Evolutionary conservation across 2,888 invertebrate species (phyloP).

Genomic region (Phytoseiulus persimilis): DNA sequence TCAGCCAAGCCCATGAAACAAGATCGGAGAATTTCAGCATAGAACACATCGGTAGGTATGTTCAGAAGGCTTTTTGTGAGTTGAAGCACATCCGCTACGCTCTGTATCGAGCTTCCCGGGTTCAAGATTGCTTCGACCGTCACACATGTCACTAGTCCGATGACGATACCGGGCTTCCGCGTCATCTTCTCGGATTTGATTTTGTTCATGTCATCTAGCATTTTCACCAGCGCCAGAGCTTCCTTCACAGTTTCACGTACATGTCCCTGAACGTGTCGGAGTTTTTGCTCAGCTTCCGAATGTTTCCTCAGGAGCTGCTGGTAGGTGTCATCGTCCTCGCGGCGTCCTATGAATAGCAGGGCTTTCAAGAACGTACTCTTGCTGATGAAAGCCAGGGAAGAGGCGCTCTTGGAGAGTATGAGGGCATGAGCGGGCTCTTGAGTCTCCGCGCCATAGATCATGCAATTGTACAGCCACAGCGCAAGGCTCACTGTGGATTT

Average conservation of each 20-base stretch:
- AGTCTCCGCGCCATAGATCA: slow-evolving; percentile 46
- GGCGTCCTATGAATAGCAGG: slow-evolving; percentile 50
- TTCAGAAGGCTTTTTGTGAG: slow-evolving; percentile 69
- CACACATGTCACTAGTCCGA: slow-evolving; percentile 54
- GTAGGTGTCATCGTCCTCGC: slow-evolving; percentile 56
- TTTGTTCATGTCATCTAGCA: slow-evolving; percentile 43
- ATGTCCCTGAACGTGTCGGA: slow-evolving; percentile 44
- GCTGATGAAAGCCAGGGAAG: slow-evolving; percentile 48
- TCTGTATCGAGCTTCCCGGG: slow-evolving; percentile 71
- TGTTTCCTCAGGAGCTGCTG: slow-evolving; percentile 66
- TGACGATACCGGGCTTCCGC: slow-evolving; percentile 17
- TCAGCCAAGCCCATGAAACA: slow-evolving; percentile 82
- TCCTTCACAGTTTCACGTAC: slow-evolving; percentile 45
- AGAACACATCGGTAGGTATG: slow-evolving; percentile 68
- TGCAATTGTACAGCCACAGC: slow-evolving; percentile 47
- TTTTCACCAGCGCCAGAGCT: slow-evolving; percentile 44
- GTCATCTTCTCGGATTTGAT: not conserved
- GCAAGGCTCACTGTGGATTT: slow-evolving; percentile 60
- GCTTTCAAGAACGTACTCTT: slow-evolving; percentile 49
- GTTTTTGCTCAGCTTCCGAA: slow-evolving; percentile 58
- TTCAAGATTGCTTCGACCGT: slow-evolving; percentile 74
- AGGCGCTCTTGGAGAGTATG: slow-evolving; percentile 49
- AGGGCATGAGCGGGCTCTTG: slow-evolving; percentile 48
- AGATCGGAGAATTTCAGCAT: slow-evolving; percentile 78
- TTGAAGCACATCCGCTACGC: slow-evolving; percentile 69